Base-by-base conservation (phyloP, 2,888 invertebrate species). In the Strigamia transsilvanica region DNA sequence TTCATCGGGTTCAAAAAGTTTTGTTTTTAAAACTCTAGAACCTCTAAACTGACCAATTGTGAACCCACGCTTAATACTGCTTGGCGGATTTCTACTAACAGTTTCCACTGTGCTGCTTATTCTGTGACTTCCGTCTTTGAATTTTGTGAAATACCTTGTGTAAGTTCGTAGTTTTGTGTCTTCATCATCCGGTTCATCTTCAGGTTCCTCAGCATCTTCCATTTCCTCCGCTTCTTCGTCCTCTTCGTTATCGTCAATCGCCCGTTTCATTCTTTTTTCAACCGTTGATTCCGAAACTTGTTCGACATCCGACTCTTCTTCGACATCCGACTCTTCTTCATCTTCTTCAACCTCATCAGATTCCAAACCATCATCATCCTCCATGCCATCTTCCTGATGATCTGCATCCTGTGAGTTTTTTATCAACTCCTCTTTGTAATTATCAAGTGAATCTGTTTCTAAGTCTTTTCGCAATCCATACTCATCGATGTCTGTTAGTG, bases 31-130 rank as follows among this genome's bases (percentile, higher is more conserved):
- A 4, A 46, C 46, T 46, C 15, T 46, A n/a, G 46, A 13, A 15
- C n/a, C 46, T 5, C 46, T 13, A 5, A 13, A 2, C n/a, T 13
- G 46, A 46, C 46, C 12, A 12, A n/a, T 4, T 4, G 46, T 46
- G 6, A 27, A 73, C 21, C n/a, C 15, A n/a, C 23, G 13, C 73
- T 56, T 81, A 77, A 27, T 83, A 80, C 42, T 83, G 83, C 83
- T 83, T 38, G 83, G 80, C 15, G 82, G 82, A 51, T 82, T 80
- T 80, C 82, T 80, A 6, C 82, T 82, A 12, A 83, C 78, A 15
- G 83, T 83, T 46, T 82, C 82, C 80, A 82, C 80, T 18, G 81
- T 83, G n/a, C 82, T 83, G 12, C 78, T 66, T 10, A 82, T 80
- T 6, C 80, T 61, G 32, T 81, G 61, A 23, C 80, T 82, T 21